These are phyloP conservation scores for Himantopus leucocephalus DNA, from an alignment of 2,113 vertebrate genomes.

Conservation along the genomic window DNA sequence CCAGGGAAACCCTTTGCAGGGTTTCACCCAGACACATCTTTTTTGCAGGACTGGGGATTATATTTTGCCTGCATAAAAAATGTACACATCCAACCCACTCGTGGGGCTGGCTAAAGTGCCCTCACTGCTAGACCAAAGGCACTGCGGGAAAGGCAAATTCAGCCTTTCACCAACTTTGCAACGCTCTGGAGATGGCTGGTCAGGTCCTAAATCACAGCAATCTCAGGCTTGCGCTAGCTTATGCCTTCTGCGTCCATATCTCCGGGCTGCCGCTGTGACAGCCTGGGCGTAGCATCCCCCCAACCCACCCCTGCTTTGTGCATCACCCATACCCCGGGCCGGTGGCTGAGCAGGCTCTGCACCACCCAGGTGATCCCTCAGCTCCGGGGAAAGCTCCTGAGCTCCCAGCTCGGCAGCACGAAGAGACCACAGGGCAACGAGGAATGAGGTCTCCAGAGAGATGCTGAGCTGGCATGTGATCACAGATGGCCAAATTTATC, in stretches of 20 bases:
- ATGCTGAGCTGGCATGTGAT: neutral
- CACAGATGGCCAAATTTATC: neutral
- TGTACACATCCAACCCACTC: neutral
- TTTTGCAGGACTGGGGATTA: slow-evolving; percentile 49
- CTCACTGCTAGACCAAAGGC: slow-evolving; percentile 61
- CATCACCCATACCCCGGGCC: neutral
- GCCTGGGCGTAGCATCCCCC: neutral
- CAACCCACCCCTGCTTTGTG: neutral
- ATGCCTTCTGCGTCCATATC: neutral
- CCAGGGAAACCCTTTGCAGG: neutral
- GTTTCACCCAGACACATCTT: slow-evolving; percentile 3
- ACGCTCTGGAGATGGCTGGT: slow-evolving; percentile 1
- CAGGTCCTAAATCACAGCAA: slow-evolving; percentile 55
- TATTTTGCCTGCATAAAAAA: slow-evolving; percentile 60
- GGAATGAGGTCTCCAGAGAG: neutral
- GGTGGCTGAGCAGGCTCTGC: slow-evolving; percentile 47
- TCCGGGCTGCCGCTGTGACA: neutral
- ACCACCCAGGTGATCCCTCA: neutral
- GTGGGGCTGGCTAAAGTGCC: slow-evolving; percentile 39
- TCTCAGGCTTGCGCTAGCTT: slow-evolving; percentile 34
- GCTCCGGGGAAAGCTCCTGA: neutral
- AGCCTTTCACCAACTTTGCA: slow-evolving; percentile 12
- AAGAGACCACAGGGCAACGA: neutral
- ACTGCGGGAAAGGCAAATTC: slow-evolving; percentile 3
- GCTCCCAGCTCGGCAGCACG: neutral